These are phyloP conservation scores for Micoletzkya japonica DNA, from an alignment of 2,888 invertebrate genomes.

Conservation along the genomic window DNA sequence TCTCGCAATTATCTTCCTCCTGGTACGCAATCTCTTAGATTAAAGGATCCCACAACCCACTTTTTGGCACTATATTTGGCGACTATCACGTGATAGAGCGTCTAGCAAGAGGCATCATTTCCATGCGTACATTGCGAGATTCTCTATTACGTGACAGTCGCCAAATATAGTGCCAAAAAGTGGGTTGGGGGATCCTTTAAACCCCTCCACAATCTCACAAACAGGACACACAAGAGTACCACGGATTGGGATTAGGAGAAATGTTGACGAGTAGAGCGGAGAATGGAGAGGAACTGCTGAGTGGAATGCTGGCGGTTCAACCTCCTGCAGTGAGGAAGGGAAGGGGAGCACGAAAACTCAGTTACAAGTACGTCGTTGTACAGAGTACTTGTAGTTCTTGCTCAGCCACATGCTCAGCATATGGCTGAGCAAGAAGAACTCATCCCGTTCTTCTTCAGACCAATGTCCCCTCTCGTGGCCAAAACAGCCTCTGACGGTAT, in stretches of 20 bases:
- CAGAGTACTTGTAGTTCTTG: background rate
- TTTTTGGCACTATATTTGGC: no score
- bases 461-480: background rate
- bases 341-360: constrained; percentile 16
- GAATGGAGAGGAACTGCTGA: no score
- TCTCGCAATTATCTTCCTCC: constrained; percentile 39
- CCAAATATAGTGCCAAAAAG: no score
- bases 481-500: constrained; percentile 29
- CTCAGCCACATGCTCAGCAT: background rate
- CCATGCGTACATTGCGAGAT: no score
- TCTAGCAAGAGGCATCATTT: no score
- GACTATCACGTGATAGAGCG: no score
- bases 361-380: background rate
- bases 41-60: background rate
- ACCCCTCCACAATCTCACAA: no score
- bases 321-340: constrained; percentile 20
- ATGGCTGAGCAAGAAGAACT: background rate
- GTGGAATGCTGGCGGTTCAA: constrained; percentile 8
- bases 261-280: no score
- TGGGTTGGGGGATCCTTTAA: no score
- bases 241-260: background rate
- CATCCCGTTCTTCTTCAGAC: constrained; percentile 22
- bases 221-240: constrained; percentile 23
- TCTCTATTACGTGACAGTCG: no score
- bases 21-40: background rate